Base-by-base conservation (phyloP, 2,797 vertebrate genomes). In the Enteromius paludinosus region DNA sequence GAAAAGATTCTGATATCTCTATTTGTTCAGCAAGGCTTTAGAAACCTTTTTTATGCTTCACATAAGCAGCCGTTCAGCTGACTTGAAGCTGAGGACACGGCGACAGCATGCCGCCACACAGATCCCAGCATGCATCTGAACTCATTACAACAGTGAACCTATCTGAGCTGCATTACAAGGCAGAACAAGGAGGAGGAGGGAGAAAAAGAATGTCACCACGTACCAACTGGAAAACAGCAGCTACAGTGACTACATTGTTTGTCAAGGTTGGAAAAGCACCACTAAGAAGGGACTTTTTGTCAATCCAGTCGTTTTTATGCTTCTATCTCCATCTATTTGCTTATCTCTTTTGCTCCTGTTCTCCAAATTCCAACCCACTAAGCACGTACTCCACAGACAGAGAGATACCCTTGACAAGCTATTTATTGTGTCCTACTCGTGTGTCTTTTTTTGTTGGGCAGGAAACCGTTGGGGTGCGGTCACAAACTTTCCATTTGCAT, bases 81-180 rank as follows among this genome's bases (percentile, higher is more conserved):
- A 82, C 38, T 64, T 11, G 35, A 45, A 49, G 64, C 68, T 56
- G 45, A 49, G 20, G 47, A 70, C 30, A 62, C 3, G 10, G 61
- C 66, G 25, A 62, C 33, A 69, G 62, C 75, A 68, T 2, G 64
- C 62, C 11, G 12, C 68, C 64, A 78, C 73, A 43, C 71, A 82
- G 83, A 33, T 82, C 83, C 71, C 79, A 82, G 87, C 82, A 80
- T 82, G 75, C 66, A 77, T 82, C 79, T 78, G 85, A 77, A 81
- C 75, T 79, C 62, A 85, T 85, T 88, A 83, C 59, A 81, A 43
- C 66, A 81, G 41, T 43, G 33, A 74, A 86, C 71, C 70, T 75
- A 47, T 33, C 72, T 43, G 33, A 75, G 66, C n/a, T 33, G 56
- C 54, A 64, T 41, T 65, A 77, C 28, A 18, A 70, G 79, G 81